A percentile compares a stretch with the other conserved stretches of the same genome.
Evolutionary conservation across 2,113 vertebrate species (phyloP).

Genomic region (Dasyurus viverrinus): DNA sequence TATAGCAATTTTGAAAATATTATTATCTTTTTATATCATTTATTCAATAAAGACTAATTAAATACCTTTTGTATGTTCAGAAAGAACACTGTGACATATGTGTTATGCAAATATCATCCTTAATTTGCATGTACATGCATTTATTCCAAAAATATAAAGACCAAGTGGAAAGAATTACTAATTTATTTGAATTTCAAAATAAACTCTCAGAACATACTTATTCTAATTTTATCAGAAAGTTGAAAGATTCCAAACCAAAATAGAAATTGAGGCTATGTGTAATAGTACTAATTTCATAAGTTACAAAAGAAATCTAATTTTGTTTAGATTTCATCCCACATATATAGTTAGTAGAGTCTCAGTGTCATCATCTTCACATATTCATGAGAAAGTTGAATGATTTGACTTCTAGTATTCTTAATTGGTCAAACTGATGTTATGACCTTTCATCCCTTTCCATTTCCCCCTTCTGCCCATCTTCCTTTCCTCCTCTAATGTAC

Average conservation of each 20-base stretch:
- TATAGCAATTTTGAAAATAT: neutral
- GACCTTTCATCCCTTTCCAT: neutral
- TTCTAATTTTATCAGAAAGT: neutral
- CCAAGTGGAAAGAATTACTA: neutral
- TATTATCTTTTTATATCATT: neutral
- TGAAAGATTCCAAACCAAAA: neutral
- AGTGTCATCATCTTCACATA: neutral
- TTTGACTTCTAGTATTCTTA: neutral
- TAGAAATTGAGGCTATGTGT: neutral
- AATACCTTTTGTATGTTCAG: neutral
- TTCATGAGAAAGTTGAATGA: neutral
- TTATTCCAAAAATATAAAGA: neutral
- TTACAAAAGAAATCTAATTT: neutral
- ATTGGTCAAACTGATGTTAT: neutral
- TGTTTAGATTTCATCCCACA: neutral
- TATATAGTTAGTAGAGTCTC: neutral
- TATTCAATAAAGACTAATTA: neutral
- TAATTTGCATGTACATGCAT: neutral
- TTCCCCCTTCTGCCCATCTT: neutral
- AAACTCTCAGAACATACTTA: neutral
- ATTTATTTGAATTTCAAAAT: neutral
- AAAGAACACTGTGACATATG: neutral
- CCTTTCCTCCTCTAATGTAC: neutral
- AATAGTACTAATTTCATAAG: neutral
- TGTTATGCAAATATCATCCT: neutral